Percentiles rank a stretch among this genome's conserved stretches.
phyloP scores from a whole-genome alignment of 64 coral and sea anemone species.

The Actinia tenebrosa region DNA sequence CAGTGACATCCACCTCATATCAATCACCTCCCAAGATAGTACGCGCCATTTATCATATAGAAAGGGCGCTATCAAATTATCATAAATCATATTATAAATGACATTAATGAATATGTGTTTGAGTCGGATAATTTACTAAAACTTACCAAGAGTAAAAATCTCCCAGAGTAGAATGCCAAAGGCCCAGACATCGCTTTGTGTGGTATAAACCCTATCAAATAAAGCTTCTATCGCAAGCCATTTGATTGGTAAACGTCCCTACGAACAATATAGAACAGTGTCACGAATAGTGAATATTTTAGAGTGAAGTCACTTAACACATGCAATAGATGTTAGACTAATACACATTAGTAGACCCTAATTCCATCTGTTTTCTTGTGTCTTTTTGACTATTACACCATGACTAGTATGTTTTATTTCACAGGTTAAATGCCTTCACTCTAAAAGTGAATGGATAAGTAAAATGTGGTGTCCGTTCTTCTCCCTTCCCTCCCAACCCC shows the following conservation, averaged over 20 bases:
- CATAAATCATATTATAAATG: background rate
- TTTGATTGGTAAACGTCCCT: conserved; percentile 95
- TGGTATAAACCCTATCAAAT: conserved; percentile 97
- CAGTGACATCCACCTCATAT: too few species aligned
- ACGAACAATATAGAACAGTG: background rate
- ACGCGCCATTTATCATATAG: too few species aligned
- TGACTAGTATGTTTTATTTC: too few species aligned
- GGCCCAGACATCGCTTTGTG: conserved; percentile 95
- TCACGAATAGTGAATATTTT: background rate
- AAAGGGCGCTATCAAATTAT: background rate
- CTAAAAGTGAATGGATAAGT: background rate
- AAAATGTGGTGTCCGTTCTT: background rate
- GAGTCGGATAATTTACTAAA: background rate
- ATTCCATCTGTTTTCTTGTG: too few species aligned
- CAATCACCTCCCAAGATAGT: too few species aligned
- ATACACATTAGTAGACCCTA: too few species aligned
- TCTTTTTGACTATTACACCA: too few species aligned
- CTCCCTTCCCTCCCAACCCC: too few species aligned
- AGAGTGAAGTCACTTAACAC: background rate
- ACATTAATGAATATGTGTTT: background rate
- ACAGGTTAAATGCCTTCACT: too few species aligned
- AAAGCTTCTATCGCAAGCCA: conserved; percentile 96
- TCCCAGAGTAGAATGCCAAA: conserved; percentile 89
- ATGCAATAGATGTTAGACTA: too few species aligned
- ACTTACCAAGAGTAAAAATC: conserved; percentile 80